Evolutionary conservation across 2,113 vertebrate genomes (phyloP).

Genomic region (Zosterops japonicus): DNA sequence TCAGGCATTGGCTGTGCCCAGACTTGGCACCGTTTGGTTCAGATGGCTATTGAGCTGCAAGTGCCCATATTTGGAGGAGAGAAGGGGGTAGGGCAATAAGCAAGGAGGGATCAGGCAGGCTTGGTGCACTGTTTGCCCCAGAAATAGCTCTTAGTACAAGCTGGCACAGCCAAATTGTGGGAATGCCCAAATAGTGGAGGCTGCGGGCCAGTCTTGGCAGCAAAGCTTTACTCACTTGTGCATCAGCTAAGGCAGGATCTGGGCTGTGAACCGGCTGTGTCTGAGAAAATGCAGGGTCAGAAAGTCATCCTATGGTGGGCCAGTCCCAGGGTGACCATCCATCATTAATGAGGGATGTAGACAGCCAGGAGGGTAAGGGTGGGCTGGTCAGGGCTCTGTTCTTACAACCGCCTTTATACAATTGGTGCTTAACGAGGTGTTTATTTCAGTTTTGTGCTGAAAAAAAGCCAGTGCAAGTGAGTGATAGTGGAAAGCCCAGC

Average conservation of each 20-base stretch:
- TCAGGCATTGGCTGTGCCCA: background rate
- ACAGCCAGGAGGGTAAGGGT: background rate
- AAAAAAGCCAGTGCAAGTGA: conserved; percentile 6
- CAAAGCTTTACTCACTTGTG: background rate
- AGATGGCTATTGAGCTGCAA: background rate
- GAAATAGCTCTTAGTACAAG: background rate
- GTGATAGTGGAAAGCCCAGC: background rate
- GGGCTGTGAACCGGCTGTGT: background rate
- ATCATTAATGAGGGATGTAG: background rate
- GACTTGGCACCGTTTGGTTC: fast-evolving
- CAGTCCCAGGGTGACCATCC: background rate
- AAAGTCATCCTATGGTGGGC: background rate
- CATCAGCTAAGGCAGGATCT: background rate
- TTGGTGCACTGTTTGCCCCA: background rate
- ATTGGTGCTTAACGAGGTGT: conserved; percentile 7
- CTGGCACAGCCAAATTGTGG: background rate
- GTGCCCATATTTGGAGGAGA: background rate
- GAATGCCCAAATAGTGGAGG: background rate
- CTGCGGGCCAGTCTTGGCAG: background rate
- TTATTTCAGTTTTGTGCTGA: conserved; percentile 26
- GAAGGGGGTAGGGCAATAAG: background rate
- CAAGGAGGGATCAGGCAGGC: background rate
- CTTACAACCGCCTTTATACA: background rate
- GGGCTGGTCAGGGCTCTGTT: conserved; percentile 3
- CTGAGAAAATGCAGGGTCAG: background rate